Conservation (phyloP, 2,888 invertebrate species). For the Himalopsyche kuldschensis region DNA sequence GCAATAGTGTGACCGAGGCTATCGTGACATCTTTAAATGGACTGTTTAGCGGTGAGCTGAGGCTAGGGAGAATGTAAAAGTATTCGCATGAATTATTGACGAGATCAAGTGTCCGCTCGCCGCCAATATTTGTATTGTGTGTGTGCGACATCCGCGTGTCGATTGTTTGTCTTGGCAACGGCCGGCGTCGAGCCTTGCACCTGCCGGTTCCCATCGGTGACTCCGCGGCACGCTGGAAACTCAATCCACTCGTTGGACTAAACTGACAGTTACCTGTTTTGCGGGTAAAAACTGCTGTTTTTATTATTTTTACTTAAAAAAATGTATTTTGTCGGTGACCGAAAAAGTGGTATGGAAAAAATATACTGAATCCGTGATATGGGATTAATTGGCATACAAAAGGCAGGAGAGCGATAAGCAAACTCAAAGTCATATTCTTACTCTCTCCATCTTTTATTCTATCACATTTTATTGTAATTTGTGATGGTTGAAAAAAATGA, state of each 20-base stretch:
- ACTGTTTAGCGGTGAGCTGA: too few species aligned
- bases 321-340: neutral
- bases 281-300: too few species aligned
- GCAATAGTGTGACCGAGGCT: too few species aligned
- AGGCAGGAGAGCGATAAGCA: too few species aligned
- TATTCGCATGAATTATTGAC: neutral
- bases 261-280: neutral
- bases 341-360: neutral
- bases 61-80: neutral
- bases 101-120: neutral
- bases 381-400: too few species aligned
- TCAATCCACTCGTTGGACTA: neutral
- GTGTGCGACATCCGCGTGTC: neutral
- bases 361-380: too few species aligned
- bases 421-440: too few species aligned
- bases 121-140: neutral
- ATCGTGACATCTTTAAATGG: too few species aligned
- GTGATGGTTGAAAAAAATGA: too few species aligned
- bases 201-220: neutral
- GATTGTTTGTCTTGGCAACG: neutral
- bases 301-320: too few species aligned
- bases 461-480: too few species aligned
- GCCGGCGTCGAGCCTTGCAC: neutral
- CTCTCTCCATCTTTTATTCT: too few species aligned
- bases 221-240: neutral